These are phyloP conservation scores for Ceratosolen fusciceps DNA, from an alignment of 1,140 invertebrate species.

Conservation along the genomic window DNA sequence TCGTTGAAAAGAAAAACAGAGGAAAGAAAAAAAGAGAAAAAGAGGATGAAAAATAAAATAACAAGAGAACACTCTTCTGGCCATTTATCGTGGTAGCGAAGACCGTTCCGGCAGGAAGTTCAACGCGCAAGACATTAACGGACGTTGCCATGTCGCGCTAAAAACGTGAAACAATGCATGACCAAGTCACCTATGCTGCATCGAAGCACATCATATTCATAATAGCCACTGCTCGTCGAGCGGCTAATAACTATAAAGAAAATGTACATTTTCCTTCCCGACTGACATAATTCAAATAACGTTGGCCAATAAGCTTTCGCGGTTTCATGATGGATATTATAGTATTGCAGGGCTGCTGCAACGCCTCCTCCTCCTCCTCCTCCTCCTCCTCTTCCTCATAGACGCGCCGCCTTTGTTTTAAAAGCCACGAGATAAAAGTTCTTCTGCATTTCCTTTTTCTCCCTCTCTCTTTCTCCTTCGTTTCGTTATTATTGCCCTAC, in stretches of 20 bases:
- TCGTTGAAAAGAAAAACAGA: slow-evolving; percentile 18
- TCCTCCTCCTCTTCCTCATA: no score
- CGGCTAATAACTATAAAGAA: not conserved
- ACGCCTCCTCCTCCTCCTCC: no score
- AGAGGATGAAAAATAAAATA: no score
- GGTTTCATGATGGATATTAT: no score
- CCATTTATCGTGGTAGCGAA: slow-evolving; percentile 28
- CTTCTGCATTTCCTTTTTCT: no score
- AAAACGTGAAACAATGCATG: slow-evolving; percentile 42
- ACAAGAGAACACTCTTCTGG: not conserved
- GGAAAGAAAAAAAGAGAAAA: no score
- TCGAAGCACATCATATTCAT: not conserved
- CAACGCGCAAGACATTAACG: slow-evolving; percentile 19
- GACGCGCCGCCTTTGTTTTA: no score
- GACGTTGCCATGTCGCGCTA: slow-evolving; percentile 3
- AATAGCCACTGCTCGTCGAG: not conserved
- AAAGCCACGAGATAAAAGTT: no score
- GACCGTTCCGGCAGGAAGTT: slow-evolving; percentile 41
- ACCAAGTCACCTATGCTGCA: slow-evolving; percentile 5
- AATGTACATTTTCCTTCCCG: not conserved
- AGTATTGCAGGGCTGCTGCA: no score
- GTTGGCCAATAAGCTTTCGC: no score
- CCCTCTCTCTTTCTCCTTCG: no score
- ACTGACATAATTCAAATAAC: not conserved
- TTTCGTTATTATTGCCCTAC: no score